These are phyloP conservation scores for Danio tinwini DNA, from an alignment of 2,797 vertebrate genomes.

Conservation along the genomic window DNA sequence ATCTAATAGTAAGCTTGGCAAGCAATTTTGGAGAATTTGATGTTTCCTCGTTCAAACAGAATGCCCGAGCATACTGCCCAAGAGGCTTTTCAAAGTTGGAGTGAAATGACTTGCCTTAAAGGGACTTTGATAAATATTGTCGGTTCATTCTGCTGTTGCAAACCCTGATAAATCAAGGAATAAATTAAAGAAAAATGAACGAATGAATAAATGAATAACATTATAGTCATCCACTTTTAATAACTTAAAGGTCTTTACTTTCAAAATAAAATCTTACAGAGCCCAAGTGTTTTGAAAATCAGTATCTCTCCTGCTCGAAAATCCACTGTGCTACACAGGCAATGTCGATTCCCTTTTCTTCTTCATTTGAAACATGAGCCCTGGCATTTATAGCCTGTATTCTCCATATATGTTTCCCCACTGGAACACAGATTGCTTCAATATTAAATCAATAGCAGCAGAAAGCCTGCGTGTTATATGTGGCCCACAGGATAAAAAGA, in stretches of 20 bases:
- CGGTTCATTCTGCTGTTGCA: too few species aligned
- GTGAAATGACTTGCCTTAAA: too few species aligned
- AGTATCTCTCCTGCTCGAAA: neutral
- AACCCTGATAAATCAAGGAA: too few species aligned
- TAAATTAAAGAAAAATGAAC: too few species aligned
- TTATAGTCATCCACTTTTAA: too few species aligned
- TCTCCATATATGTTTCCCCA: conserved; percentile 39
- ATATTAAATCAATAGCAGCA: conserved; percentile 55
- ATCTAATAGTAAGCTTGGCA: too few species aligned
- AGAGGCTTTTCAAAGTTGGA: too few species aligned
- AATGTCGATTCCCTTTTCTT: conserved; percentile 17
- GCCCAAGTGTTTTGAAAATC: neutral
- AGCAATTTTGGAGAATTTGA: too few species aligned
- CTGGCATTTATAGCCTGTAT: conserved; percentile 28
- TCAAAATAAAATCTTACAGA: neutral
- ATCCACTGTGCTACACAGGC: neutral
- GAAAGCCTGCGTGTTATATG: conserved; percentile 47
- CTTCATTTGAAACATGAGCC: conserved; percentile 13
- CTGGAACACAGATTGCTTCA: conserved; percentile 51
- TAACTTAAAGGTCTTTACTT: neutral
- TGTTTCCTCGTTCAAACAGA: too few species aligned
- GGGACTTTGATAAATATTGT: too few species aligned
- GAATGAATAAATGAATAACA: too few species aligned
- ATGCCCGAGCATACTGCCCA: too few species aligned
- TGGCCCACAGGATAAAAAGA: conserved; percentile 42